Base-by-base conservation (phyloP, 1,140 invertebrate genomes). In the Lepidurus apus region DNA sequence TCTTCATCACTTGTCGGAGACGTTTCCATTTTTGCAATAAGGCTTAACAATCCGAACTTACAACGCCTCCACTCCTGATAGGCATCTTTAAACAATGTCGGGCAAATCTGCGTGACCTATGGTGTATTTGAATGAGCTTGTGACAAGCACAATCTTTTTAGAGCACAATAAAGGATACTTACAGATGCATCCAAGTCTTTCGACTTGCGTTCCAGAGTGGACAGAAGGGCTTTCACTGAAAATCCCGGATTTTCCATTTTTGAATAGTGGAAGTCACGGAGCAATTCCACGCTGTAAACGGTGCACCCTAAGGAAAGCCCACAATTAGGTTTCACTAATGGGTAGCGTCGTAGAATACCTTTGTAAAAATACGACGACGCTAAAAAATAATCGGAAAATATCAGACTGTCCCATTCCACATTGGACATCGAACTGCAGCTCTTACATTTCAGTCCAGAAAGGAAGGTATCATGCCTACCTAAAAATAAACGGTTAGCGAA, bases 171-270 rank as follows among this genome's bases (percentile, higher is more conserved):
- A 47, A 47, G 45, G 45, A 47, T 47, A 47, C 45, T 47, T 47
- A 47, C 45, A 47, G 2, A 17, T 47, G 45, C 45, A 47, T 47
- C 5, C 45, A 47, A 47, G 45, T 47, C 45, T 47, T 47, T 47
- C 26, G 26, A 34, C 26, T 34, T 34, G 26, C 26, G 26, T 34
- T 34, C 26, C 26, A 34, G 26, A 34, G 45, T 47, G 45, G 45
- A 47, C 45, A 47, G 45, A 47, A 47, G 45, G 45, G 45, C 45
- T 47, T 47, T 17, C 45, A 4, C 45, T 47, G 45, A 47, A 47
- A 47, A 47, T 47, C 45, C 45, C 45, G 45, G 45, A 47, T 47
- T 47, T 47, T 47, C 45, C 45, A 47, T 47, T 47, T 47, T 47
- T 47, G 45, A 10, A 47, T 47, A 47, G 45, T 47, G 45, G 45